These are phyloP conservation scores for Drosophila rhopaloa DNA, from an alignment of 1,140 invertebrate genomes.

Conservation along the genomic window DNA sequence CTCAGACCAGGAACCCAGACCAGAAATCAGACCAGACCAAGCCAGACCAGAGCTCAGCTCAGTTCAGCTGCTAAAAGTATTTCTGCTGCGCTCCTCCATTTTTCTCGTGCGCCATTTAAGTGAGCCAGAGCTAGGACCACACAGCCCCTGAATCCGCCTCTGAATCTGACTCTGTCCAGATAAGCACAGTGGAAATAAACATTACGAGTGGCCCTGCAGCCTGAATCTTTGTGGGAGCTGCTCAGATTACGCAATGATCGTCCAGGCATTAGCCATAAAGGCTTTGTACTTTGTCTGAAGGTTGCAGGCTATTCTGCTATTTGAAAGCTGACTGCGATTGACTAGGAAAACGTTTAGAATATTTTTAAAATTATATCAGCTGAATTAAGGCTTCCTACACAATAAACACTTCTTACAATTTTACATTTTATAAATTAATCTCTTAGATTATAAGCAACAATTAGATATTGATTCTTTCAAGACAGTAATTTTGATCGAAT, in stretches of 20 bases:
- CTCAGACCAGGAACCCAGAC: slow-evolving; percentile 26
- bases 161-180: slow-evolving; percentile 53
- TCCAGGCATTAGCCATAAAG: slow-evolving; percentile 35
- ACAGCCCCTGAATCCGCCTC: not conserved
- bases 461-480: too few species aligned
- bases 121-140: slow-evolving; percentile 31
- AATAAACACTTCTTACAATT: too few species aligned
- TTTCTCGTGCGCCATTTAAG: slow-evolving; percentile 64
- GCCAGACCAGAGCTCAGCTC: slow-evolving; percentile 25
- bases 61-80: slow-evolving; percentile 63
- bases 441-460: too few species aligned
- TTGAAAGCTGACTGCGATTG: not conserved
- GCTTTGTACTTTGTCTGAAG: too few species aligned
- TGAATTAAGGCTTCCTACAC: too few species aligned
- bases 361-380: too few species aligned
- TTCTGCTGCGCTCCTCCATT: slow-evolving; percentile 65
- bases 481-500: too few species aligned
- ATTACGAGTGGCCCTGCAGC: slow-evolving; percentile 43
- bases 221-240: not conserved
- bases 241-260: slow-evolving; percentile 57
- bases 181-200: slow-evolving; percentile 81
- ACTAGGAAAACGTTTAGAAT: too few species aligned
- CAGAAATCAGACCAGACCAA: slow-evolving; percentile 7
- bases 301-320: not conserved
- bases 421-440: too few species aligned